Evolutionary conservation across 2,888 invertebrate genomes (phyloP), one percentile per base, ranked within the genome.

Genomic region (Lucinisca nassula): DNA sequence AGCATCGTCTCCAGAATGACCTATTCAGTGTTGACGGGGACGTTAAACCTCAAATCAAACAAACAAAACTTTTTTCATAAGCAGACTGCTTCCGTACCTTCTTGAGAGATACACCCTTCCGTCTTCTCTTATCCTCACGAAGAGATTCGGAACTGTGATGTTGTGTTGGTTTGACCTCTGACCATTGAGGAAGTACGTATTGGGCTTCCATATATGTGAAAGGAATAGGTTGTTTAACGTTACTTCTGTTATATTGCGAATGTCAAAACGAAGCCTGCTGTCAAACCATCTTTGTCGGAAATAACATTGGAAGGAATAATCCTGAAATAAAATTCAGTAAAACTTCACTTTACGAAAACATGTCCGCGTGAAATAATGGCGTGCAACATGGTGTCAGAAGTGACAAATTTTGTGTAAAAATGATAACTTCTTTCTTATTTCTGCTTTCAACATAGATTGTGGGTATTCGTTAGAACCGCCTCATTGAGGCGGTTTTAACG

Each of bases 161-260:
- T 98, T 98, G 96, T 99, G 99, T 73, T 99, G 98, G 94, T 99
- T 98, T 17, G 99, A 99, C 92, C 94, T 93, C 38, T 92, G 92
- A 14, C 96, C 96, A 86, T 96, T 96, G 37, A 95, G 89, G 88
- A 97, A 96, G 96, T 98, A 99, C 0, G 99, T 99, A 96, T 99
- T 99, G 0, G 99, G 99, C 91, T 98, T 97, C 99, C 99, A 99
- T 94, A 99, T 98, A 94, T 98, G 97, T 96, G 99, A 98, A 95
- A 98, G 96, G 97, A 98, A 98, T 83, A 98, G 97, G 94, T 98
- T 98, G 95, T 94, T 95, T 38, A 95, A 89, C 14, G 94, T 94
- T 17, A 95, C 92, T 81, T 94, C 92, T 21, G 93, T 92, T 74
- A 95, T 92, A 87, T 94, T 94, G 8, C 90, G 92, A 14, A 95